Conservation (phyloP, 2,113 vertebrate genomes). For the Tautogolabrus adspersus region DNA sequence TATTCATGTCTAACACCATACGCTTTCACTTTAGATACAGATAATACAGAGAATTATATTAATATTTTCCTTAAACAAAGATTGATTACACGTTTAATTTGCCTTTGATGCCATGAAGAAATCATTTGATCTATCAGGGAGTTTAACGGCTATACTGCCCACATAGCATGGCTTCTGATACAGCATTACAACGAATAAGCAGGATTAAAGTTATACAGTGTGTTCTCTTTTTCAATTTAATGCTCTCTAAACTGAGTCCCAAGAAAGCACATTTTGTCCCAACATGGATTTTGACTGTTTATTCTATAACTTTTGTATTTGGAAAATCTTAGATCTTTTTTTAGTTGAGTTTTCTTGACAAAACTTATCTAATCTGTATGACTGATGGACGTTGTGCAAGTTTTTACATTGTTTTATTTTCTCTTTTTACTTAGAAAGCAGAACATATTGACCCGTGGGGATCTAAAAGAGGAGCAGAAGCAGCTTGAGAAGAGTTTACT, state of each 20-base stretch:
- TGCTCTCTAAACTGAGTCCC: not conserved
- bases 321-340: not conserved
- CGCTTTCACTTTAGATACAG: too few species aligned
- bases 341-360: not conserved
- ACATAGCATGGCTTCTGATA: not conserved
- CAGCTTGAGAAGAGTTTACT: not conserved
- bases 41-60: too few species aligned
- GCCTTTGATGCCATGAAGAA: not conserved
- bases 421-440: too few species aligned
- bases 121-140: not conserved
- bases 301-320: not conserved
- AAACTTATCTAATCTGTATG: not conserved
- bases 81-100: not conserved
- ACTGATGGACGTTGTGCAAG: not conserved
- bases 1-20: not conserved
- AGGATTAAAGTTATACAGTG: not conserved
- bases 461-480: not conserved
- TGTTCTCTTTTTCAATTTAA: not conserved
- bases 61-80: too few species aligned
- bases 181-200: not conserved
- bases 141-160: not conserved
- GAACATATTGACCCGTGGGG: not conserved
- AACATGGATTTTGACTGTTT: not conserved
- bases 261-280: not conserved
- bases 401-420: not conserved